Base-by-base conservation (phyloP, 2,113 vertebrate species). In the Bubalus kerabau region DNA sequence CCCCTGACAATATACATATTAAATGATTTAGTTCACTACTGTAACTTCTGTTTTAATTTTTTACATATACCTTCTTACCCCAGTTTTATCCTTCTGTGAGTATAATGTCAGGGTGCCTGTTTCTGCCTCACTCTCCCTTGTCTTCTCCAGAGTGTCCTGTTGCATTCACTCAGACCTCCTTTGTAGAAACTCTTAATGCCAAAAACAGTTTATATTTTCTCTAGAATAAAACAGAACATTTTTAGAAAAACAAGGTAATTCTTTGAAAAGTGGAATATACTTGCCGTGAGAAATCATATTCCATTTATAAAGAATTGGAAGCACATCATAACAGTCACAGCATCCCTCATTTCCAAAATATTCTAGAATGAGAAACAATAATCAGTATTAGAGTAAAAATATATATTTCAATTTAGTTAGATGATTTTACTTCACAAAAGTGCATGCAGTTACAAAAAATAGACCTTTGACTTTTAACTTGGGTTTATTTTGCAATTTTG, bases 281-380 rank as follows among this genome's bases (percentile, higher is more conserved):
- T 97, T 10, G 4, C 40, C 48, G 60, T 48, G 10, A 40, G 62
- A 92, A 96, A 48, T 97, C 97, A 62, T 12, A n/a, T 48, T 19
- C 26, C 59, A 82, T 84, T 97, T 60, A 10, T 60, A 91, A 87
- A 74, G 3, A 98, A 90, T 95, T 91, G 60, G 60, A 87, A 98
- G 80, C 43, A 89, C 95, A 96, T 96, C 94, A 21, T 52, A 96
- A 43, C 86, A 97, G 97, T 92, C 84, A 11, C 50, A 83, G 80
- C 43, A 88, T 95, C 46, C 32, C 60, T 98, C 74, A 76, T 96
- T 96, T 96, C 40, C 67, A 81, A 95, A 97, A 67, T 86, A 84
- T 97, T 97, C 67, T 71, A 62, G 96, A 98, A 96, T 98, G 97
- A 98, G 83, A 97, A 98, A 98, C 98, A 98, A 98, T 92, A 98